Evolutionary conservation across 1,140 invertebrate genomes (phyloP).

Genomic region (Monomorium pharaonis): DNA sequence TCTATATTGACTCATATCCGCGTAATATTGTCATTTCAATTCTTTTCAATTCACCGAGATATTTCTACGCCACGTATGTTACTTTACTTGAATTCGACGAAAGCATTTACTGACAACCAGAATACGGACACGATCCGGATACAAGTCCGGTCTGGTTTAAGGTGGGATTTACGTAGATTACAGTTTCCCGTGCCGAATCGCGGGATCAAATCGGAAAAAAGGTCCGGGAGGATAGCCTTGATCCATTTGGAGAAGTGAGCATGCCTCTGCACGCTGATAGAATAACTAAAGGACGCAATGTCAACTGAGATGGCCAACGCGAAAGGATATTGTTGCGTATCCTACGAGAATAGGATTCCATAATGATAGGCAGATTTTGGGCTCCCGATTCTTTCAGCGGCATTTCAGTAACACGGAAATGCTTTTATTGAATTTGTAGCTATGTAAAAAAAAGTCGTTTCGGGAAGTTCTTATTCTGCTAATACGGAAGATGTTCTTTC

Average conservation of each 20-base stretch:
- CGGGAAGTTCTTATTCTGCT: not conserved
- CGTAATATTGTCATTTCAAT: not conserved
- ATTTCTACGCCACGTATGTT: conserved; percentile 1
- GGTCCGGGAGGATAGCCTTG: not conserved
- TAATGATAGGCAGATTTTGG: not conserved
- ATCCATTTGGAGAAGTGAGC: conserved; percentile 24
- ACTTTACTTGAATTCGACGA: conserved; percentile 6
- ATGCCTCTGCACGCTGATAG: conserved; percentile 27
- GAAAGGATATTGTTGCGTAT: conserved; percentile 26
- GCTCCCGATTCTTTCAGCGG: not conserved
- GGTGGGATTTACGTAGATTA: conserved; percentile 66
- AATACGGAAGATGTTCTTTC: not conserved
- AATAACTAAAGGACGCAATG: conserved; percentile 30
- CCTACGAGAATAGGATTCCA: not conserved
- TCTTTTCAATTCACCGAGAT: not conserved
- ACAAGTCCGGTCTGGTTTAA: conserved; percentile 48
- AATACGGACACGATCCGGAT: not conserved
- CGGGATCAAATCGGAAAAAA: conserved; percentile 54
- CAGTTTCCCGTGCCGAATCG: conserved; percentile 18
- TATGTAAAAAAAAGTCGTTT: not conserved
- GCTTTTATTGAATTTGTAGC: not conserved
- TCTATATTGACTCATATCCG: not conserved
- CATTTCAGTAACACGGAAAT: not conserved
- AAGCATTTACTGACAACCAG: not conserved
- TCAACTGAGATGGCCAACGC: not conserved